A percentile compares a stretch with the other conserved stretches of the same genome.
phyloP scores from a whole-genome alignment of 2,113 vertebrate species.

The Tenebrosternarchus preto region DNA sequence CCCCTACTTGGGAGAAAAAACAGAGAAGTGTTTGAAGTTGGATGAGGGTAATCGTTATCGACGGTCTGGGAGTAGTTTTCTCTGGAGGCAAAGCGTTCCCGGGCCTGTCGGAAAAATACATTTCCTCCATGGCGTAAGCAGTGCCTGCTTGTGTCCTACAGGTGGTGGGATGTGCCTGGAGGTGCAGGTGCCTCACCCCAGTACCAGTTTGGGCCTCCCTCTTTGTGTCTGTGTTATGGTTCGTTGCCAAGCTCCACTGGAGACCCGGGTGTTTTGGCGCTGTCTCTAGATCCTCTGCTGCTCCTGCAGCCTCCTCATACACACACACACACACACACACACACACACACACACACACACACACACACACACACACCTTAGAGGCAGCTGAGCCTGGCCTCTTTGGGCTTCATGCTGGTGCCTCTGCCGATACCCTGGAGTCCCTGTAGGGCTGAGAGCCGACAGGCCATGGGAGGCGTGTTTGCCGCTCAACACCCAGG shows the following conservation, averaged over 20 bases:
- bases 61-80: not conserved
- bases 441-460: slow-evolving; percentile 61
- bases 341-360: slow-evolving; percentile 40
- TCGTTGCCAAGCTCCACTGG: slow-evolving; percentile 65
- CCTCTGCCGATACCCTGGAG: slow-evolving; percentile 65
- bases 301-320: not conserved
- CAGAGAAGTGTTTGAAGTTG: slow-evolving; percentile 14
- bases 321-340: slow-evolving; percentile 6
- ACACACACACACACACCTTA: slow-evolving; percentile 38
- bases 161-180: slow-evolving; percentile 17
- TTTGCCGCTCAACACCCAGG: slow-evolving; percentile 42
- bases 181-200: slow-evolving; percentile 18
- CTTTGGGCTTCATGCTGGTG: slow-evolving; percentile 71
- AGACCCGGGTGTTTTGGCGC: slow-evolving; percentile 69
- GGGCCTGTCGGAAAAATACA: not conserved
- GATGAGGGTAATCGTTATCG: not conserved
- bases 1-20: slow-evolving; percentile 4
- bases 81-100: slow-evolving; percentile 8
- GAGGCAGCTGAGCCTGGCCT: slow-evolving; percentile 68
- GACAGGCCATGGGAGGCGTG: slow-evolving; percentile 55
- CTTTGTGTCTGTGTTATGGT: slow-evolving; percentile 49
- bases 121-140: not conserved
- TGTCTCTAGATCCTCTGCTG: slow-evolving; percentile 57
- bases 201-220: slow-evolving; percentile 5
- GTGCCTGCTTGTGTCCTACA: not conserved